Conservation (phyloP, 2,113 vertebrate species). For the Peromyscus maniculatus region DNA sequence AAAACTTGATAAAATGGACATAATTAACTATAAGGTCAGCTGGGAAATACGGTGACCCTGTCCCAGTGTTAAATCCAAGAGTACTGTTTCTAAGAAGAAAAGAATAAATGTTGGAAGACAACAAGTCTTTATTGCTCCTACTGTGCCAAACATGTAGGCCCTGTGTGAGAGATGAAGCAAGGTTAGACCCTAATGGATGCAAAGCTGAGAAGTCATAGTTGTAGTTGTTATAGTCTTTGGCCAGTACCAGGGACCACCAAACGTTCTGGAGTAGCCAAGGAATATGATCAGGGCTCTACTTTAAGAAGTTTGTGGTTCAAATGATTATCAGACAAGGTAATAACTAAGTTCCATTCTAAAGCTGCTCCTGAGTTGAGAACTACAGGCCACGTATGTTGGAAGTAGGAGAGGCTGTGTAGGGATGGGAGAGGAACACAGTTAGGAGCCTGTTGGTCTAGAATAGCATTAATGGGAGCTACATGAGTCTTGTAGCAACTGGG, state of each 20-base stretch:
- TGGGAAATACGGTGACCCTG: background rate
- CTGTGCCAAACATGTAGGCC: background rate
- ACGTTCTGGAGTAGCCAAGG: background rate
- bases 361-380: background rate
- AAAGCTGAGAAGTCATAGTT: background rate
- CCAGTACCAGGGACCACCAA: background rate
- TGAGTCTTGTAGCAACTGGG: background rate
- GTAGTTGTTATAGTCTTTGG: background rate
- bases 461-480: background rate
- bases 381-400: background rate
- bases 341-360: background rate
- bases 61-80: background rate
- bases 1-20: background rate
- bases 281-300: background rate
- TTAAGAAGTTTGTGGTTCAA: background rate
- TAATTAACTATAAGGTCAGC: background rate
- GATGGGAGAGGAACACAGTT: background rate
- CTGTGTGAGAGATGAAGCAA: background rate
- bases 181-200: background rate
- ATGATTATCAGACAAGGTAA: background rate
- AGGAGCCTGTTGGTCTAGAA: background rate
- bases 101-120: background rate
- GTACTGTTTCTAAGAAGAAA: background rate
- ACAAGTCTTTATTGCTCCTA: background rate
- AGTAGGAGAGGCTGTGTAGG: background rate